These are phyloP conservation scores for Cheilosia variabilis DNA, from an alignment of 2,888 invertebrate species.

Conservation along the genomic window DNA sequence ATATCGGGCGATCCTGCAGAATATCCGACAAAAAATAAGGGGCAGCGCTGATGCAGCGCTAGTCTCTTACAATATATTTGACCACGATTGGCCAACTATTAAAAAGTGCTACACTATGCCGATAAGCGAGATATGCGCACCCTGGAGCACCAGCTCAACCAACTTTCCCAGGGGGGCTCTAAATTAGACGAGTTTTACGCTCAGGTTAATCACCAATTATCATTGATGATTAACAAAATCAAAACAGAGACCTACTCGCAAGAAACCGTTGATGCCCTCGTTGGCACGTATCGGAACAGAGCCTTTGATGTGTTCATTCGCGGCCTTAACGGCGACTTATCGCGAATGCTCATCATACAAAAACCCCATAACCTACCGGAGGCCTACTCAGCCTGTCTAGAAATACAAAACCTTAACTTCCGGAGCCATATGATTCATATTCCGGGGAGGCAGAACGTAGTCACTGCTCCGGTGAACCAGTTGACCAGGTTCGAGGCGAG, in stretches of 20 bases:
- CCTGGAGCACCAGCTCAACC: no score
- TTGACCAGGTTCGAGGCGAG: not conserved
- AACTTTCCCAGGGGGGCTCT: not conserved
- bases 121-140: no score
- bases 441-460: not conserved
- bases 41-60: no score
- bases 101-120: no score
- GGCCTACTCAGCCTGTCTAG: conserved; percentile 24
- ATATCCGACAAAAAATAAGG: no score
- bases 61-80: not conserved
- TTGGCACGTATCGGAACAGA: no score
- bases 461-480: not conserved
- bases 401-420: conserved; percentile 8
- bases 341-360: conserved; percentile 30
- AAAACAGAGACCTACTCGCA: no score
- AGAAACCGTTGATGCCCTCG: no score
- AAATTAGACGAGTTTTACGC: conserved; percentile 59
- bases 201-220: no score
- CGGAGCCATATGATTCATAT: not conserved
- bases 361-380: conserved; percentile 17
- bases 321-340: conserved; percentile 19
- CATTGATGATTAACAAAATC: no score
- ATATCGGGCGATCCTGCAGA: no score
- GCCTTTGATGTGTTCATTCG: no score
- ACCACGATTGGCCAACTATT: not conserved